Conservation (phyloP, 2,797 vertebrate species). For the Squalus acanthias region DNA sequence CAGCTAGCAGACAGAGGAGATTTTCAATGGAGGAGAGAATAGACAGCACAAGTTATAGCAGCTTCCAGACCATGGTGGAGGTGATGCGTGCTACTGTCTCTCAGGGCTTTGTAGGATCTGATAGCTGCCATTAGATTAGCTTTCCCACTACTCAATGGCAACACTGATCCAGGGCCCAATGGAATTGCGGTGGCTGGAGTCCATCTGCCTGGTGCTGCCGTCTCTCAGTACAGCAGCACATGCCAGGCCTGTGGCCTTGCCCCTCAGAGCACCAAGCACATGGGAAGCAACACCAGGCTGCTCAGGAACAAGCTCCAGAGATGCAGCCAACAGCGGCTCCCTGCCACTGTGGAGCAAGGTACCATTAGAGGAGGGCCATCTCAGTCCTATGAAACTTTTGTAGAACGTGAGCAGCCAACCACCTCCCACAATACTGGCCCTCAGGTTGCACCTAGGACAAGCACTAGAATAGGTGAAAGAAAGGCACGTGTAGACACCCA, state of each 20-base stretch:
- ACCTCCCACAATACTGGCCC: neutral
- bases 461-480: neutral
- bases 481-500: neutral
- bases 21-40: neutral
- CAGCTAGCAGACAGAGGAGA: neutral
- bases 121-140: too few species aligned
- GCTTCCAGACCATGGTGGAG: neutral
- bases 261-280: neutral
- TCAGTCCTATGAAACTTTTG: neutral
- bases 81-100: neutral
- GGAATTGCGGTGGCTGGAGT: neutral
- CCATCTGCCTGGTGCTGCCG: neutral
- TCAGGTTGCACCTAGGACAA: neutral
- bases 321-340: neutral
- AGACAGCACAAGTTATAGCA: too few species aligned
- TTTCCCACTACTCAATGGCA: neutral
- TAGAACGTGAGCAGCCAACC: neutral
- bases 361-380: neutral
- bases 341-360: neutral
- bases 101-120: neutral
- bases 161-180: neutral
- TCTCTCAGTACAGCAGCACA: neutral
- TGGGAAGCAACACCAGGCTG: neutral
- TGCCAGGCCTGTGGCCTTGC: neutral
- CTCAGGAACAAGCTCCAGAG: neutral